Percentiles rank a stretch among this genome's conserved stretches.
These are phyloP conservation scores for Temnopleurus reevesii DNA, from an alignment of 53 echinoderm and acorn worm genomes.

Conservation along the genomic window DNA sequence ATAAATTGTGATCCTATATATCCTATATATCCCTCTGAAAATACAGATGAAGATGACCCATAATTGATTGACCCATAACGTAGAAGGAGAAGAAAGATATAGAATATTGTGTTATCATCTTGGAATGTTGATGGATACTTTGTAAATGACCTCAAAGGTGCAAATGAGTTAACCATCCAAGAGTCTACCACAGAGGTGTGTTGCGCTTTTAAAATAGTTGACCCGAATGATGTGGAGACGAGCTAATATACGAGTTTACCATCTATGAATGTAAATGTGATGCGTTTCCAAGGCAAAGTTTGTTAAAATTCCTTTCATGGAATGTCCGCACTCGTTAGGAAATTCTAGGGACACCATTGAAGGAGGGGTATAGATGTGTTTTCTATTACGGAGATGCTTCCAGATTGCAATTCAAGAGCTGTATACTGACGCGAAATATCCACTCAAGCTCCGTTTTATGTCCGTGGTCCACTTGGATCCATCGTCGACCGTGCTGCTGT, in stretches of 20 bases:
- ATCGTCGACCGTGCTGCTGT: background rate
- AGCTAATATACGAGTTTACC: background rate
- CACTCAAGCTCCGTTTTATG: background rate
- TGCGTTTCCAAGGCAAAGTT: background rate
- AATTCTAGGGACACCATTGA: background rate
- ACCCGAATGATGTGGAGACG: background rate
- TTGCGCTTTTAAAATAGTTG: background rate
- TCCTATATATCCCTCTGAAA: no score
- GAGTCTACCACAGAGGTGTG: no score
- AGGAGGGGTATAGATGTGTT: background rate
- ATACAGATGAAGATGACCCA: no score
- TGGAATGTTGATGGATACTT: no score
- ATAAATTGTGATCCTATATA: no score
- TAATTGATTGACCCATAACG: no score
- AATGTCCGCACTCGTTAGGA: background rate
- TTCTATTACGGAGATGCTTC: background rate
- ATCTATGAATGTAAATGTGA: background rate
- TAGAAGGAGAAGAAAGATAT: no score
- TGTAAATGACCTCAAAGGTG: no score
- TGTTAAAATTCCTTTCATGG: background rate
- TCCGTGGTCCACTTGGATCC: background rate
- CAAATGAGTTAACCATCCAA: no score
- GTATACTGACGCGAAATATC: background rate
- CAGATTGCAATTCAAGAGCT: background rate
- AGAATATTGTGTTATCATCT: no score